These are phyloP conservation scores for Octonoba sinensis DNA, from an alignment of 2,888 invertebrate genomes.

Conservation along the genomic window DNA sequence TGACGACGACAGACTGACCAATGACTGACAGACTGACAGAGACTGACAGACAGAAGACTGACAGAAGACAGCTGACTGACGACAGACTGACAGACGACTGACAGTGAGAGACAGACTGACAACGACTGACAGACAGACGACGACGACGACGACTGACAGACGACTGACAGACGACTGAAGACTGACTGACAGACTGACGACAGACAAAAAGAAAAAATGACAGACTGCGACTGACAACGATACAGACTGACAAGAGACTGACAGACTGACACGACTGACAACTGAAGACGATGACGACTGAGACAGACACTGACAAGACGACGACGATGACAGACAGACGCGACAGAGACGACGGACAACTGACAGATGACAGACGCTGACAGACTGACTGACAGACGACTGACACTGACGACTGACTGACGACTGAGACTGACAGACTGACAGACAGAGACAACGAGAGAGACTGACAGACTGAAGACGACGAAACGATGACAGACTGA, in stretches of 20 bases:
- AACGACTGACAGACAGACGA: too few species aligned
- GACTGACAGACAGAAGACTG: not conserved
- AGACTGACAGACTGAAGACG: too few species aligned
- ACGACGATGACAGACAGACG: too few species aligned
- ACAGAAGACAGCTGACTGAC: not conserved
- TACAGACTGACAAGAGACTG: not conserved
- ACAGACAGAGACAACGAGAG: too few species aligned
- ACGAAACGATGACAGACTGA: too few species aligned
- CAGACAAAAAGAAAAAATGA: too few species aligned
- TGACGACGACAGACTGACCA: not conserved
- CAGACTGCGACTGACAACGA: not conserved
- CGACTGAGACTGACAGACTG: not conserved
- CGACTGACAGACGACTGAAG: not conserved
- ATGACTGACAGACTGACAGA: not conserved
- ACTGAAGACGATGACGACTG: too few species aligned
- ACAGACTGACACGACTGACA: not conserved
- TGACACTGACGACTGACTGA: not conserved
- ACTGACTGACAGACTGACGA: slow-evolving; percentile 1
- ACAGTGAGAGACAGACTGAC: not conserved
- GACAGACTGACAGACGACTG: not conserved
- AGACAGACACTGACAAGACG: too few species aligned
- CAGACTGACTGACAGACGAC: not conserved
- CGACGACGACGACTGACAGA: not conserved
- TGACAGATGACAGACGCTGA: not conserved
- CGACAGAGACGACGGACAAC: too few species aligned